A percentile compares a stretch with the other conserved stretches of the same genome.
phyloP scores from a whole-genome alignment of 2,113 vertebrate genomes.

The Physeter macrocephalus region DNA sequence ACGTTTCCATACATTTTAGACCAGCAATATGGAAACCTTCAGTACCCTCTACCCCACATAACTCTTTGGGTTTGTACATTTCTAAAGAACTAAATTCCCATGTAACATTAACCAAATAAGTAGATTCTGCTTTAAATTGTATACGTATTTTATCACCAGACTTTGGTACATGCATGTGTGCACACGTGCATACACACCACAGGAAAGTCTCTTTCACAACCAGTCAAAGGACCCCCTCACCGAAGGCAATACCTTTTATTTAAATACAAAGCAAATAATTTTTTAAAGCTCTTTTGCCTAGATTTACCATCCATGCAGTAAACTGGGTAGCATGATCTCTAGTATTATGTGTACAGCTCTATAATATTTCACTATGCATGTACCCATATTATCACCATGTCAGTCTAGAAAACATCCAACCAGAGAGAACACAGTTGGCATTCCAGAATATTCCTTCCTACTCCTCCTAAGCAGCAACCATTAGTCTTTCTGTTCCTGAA shows the following conservation, averaged over 20 bases:
- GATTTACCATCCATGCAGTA: no score
- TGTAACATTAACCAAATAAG: no score
- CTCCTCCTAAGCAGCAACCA: rapidly evolving
- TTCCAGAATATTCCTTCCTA: neutral
- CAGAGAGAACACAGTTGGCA: neutral
- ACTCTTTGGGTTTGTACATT: neutral
- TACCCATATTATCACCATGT: rapidly evolving
- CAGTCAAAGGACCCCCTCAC: neutral
- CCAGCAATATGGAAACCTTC: neutral
- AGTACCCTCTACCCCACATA: rapidly evolving
- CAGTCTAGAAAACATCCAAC: neutral
- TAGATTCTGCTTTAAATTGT: neutral
- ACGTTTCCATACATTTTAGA: neutral
- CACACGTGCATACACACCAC: rapidly evolving
- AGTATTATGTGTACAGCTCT: neutral
- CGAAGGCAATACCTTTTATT: neutral
- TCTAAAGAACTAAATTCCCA: neutral
- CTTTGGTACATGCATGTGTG: neutral
- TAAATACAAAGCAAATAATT: neutral
- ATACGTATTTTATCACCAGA: neutral
- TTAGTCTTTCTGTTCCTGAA: neutral
- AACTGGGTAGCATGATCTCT: no score
- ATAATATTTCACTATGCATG: rapidly evolving
- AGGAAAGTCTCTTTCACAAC: neutral
- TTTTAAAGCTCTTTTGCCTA: neutral